Base-by-base conservation (phyloP, 2,113 vertebrate species). In the Serinus canaria region DNA sequence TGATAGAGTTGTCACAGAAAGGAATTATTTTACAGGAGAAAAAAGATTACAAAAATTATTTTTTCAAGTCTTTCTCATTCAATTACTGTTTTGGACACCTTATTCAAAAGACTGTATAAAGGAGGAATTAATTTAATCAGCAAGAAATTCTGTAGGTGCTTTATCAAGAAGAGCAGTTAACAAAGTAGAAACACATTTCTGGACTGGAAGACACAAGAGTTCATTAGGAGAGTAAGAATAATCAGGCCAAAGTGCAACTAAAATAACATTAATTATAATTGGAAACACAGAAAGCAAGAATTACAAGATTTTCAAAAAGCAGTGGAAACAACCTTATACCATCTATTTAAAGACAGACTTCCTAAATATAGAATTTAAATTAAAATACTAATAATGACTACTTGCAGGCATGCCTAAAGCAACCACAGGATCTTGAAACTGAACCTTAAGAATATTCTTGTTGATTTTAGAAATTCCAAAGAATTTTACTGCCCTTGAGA, bases 121-220 rank as follows among this genome's bases (percentile, higher is more conserved):
- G 69, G 44, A 94, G 69, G 69, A 76, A 87, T 47, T 44, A 94
- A 94, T 96, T 95, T 91, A 96, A 96, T 91, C 92, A 94, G 81
- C 87, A 94, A 90, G 62, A 63, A 91, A 78, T 96, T 95, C 83
- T 91, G 79, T 67, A 92, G 79, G 76, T 94, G 41, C 81, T 97
- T 95, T 76, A 94, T 95, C 94, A 96, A 83, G 84, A 90, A 75
- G 41, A 95, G 44, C 52, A 82, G 73, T 77, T 97, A 94, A 92
- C 83, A 93, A 89, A 94, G 30, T 91, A 78, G 44, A 96, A 96
- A 95, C 84, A 84, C 55, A 64, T 92, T 96, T 94, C 84, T 96
- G 73, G 62, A 89, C 83, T 74, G 52, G 66, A 90, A 94, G 90
- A 93, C 59, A 68, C 37, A 64, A 59, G 59, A 87, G 59, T 80